Evolutionary conservation across 2,113 vertebrate genomes (phyloP), one percentile per base, ranked within the genome.

Genomic region (Copsychus sechellarum): DNA sequence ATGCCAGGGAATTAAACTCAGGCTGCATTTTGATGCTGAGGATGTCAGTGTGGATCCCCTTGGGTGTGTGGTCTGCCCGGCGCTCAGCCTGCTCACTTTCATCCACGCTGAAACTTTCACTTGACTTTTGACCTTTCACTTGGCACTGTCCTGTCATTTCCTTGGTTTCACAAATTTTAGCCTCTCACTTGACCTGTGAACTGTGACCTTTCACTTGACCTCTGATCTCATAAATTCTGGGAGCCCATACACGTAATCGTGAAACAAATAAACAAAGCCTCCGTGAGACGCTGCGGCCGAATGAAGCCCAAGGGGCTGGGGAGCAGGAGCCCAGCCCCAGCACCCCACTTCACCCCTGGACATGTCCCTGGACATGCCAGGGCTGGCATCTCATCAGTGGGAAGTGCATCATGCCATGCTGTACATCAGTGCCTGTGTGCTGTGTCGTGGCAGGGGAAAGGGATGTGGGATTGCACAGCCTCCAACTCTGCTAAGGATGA

Each of bases 101-200:
- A 98, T 97, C 97, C 93, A 65, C 3, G 0, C 54, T 83, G 93
- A 90, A 95, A 96, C 97, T 96, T 97, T 98, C 98, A 97, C 97
- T 98, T 98, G 98, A 97, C 97, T 96, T 98, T 91, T 97, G 98
- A 97, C 98, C 97, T 98, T 98, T 97, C 96, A 93, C 97, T 97
- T 98, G 98, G 97, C 96, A 97, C 96, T 98, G 93, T 98, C 97
- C 97, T 97, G 96, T 97, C 97, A 97, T 97, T 98, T 98, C 97
- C 98, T 98, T 95, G 96, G 97, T 94, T 98, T 98, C 81, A 88
- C 97, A 98, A 98, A 98, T 98, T 98, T 98, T 97, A 97, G 95
- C 97, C 94, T 98, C 97, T 98, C 96, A 97, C 96, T 97, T 98
- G 97, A 98, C 97, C 98, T 98, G 84, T 97, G 97, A 97, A 97